These are phyloP conservation scores for Notothenia rossii DNA, from an alignment of 2,113 vertebrate genomes.

Conservation along the genomic window DNA sequence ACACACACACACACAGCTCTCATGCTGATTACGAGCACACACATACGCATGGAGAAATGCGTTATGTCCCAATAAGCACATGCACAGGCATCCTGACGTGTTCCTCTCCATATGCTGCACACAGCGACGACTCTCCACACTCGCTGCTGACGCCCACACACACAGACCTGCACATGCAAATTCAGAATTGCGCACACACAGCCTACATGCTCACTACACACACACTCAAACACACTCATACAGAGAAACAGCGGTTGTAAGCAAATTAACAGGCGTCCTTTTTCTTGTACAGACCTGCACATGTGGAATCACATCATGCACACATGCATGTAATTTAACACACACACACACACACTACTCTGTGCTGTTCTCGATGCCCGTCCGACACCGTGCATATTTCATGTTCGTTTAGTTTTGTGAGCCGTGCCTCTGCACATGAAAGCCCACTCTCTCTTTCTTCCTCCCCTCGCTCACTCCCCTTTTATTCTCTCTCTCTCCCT, in stretches of 20 bases:
- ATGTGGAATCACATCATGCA: slow-evolving; percentile 32
- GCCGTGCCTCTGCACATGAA: slow-evolving; percentile 80
- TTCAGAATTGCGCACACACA: slow-evolving; percentile 20
- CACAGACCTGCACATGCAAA: slow-evolving; percentile 61
- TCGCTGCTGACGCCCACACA: slow-evolving; percentile 55
- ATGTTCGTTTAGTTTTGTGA: slow-evolving; percentile 81
- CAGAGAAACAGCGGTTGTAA: slow-evolving; percentile 11
- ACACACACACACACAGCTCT: slow-evolving; percentile 31
- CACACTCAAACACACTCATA: not conserved
- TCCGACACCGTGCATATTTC: slow-evolving; percentile 77
- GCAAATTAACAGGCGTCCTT: slow-evolving; percentile 11
- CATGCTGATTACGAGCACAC: slow-evolving; percentile 53
- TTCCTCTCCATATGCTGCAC: slow-evolving; percentile 64
- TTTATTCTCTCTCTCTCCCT: slow-evolving; percentile 68
- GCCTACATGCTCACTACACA: not conserved
- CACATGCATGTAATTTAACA: slow-evolving; percentile 51
- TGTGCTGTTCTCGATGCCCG: slow-evolving; percentile 43
- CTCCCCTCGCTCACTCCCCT: slow-evolving; percentile 55
- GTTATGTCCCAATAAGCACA: slow-evolving; percentile 71
- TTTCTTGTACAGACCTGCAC: slow-evolving; percentile 44
- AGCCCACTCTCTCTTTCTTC: slow-evolving; percentile 70
- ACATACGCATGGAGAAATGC: slow-evolving; percentile 40
- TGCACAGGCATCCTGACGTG: slow-evolving; percentile 63
- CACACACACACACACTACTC: slow-evolving; percentile 24
- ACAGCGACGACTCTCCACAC: slow-evolving; percentile 28